Conservation (phyloP, 2,113 vertebrate genomes). For the Menidia beryllina region DNA sequence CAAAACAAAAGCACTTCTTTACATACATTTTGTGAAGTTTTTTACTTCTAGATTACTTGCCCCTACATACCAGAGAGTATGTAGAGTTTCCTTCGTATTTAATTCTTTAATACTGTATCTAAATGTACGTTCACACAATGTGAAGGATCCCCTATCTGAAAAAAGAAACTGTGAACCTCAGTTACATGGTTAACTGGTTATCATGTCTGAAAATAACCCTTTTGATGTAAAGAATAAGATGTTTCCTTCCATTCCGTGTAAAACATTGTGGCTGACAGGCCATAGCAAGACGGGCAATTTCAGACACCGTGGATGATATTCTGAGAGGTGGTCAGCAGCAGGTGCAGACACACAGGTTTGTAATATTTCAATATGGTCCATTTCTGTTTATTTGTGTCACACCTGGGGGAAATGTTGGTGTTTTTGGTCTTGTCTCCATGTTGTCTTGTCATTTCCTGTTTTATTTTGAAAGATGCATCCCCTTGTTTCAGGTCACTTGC, state of each 20-base stretch:
- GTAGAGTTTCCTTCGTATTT: slow-evolving; percentile 34
- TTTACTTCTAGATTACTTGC: not conserved
- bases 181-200: slow-evolving; percentile 35
- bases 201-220: slow-evolving; percentile 23
- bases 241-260: slow-evolving; percentile 18
- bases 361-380: too few species aligned
- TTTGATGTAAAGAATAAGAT: slow-evolving; percentile 37
- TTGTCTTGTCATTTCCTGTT: too few species aligned
- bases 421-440: too few species aligned
- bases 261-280: not conserved
- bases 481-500: too few species aligned
- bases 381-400: not conserved
- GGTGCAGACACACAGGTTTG: not conserved
- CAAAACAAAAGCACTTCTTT: not conserved
- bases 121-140: not conserved
- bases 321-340: slow-evolving; percentile 7
- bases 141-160: slow-evolving; percentile 6
- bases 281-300: slow-evolving; percentile 19
- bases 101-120: slow-evolving; percentile 12
- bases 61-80: slow-evolving; percentile 26
- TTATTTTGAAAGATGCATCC: too few species aligned
- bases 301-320: slow-evolving; percentile 22
- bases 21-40: not conserved
- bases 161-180: slow-evolving; percentile 22
- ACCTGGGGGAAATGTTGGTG: too few species aligned